phyloP scores from a whole-genome alignment of 92 coral and sea anemone species.

The Diadumene lineata region DNA sequence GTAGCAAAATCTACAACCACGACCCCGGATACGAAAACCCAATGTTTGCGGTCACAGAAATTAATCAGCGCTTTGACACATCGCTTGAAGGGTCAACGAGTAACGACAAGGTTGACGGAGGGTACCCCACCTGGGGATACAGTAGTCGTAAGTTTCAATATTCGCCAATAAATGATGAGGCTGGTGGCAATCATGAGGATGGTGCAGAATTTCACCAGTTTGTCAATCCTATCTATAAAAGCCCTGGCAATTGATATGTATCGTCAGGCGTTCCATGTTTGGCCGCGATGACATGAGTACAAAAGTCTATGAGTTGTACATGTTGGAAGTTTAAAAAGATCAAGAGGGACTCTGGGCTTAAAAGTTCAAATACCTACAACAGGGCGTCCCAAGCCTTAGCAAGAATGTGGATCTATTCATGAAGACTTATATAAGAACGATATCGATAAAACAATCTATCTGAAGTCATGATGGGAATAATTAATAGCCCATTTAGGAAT shows the following conservation, averaged over 20 bases:
- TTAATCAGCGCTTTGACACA: neutral
- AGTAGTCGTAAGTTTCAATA: slow-evolving; percentile 3
- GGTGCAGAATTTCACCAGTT: slow-evolving; percentile 22
- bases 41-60: neutral
- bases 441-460: too few relatives aligned
- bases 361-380: too few relatives aligned
- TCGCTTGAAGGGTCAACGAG: neutral
- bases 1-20: slow-evolving; percentile 8
- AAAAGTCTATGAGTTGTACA: too few relatives aligned
- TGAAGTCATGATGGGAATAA: too few relatives aligned
- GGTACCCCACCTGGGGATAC: neutral
- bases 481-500: too few relatives aligned
- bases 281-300: neutral
- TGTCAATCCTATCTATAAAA: slow-evolving; percentile 25
- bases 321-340: too few relatives aligned
- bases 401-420: too few relatives aligned
- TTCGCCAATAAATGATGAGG: slow-evolving; percentile 1
- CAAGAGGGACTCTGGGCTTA: too few relatives aligned
- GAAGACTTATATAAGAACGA: too few relatives aligned
- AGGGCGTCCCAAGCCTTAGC: too few relatives aligned
- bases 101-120: neutral
- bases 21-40: slow-evolving; percentile 27
- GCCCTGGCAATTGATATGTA: slow-evolving; percentile 10
- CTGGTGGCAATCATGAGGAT: neutral
- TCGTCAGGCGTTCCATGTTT: neutral